Base-by-base conservation (phyloP, 1,140 invertebrate genomes). In the Ectropis grisescens region DNA sequence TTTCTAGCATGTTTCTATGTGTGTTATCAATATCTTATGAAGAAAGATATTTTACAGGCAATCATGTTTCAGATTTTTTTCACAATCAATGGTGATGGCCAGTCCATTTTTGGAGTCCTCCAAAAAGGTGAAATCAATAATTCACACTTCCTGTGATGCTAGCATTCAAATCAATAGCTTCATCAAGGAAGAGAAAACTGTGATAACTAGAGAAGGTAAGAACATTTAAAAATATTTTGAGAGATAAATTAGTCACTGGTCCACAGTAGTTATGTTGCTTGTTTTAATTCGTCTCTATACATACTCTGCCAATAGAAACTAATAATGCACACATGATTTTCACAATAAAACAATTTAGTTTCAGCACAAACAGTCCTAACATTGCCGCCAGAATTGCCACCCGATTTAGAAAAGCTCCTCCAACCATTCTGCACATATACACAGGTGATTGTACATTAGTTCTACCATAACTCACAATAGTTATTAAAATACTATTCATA, bases 351-450 rank as follows among this genome's bases (percentile, higher is more conserved):
- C 8, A 29, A 29, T 61, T 52, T 39, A 87, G 86, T 67, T 45
- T 86, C 82, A 81, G 70, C 82, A 26, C 87, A 89, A 67, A 89
- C 87, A 39, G 49, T 83, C 41, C 66, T 89, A 19, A 82, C 84
- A 27, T 48, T 89, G 35, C 86, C 87, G 32, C 58, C 82, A 28
- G 56, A 82, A 37, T 65, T 90, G 10, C 87, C 88, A 2, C 52
- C 71, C 36, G 76, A 88, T 57, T 52, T 90, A 8, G 87, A 88
- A 70, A 81, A 85, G 43, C 59, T 80, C 16, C 65, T 89, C 13
- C 82, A 85, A 58, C 85, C 86, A 33, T 90, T 85, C 56, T 86
- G 84, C 50, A 85, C 82, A 23, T 88, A 83, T 47, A 85, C 72
- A 34, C 79, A 87, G 82, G 85, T 87, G 39, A 32, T n/a, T 26